Evolutionary conservation across 1,140 invertebrate genomes (phyloP).

Genomic region (Calycopis cecrops): DNA sequence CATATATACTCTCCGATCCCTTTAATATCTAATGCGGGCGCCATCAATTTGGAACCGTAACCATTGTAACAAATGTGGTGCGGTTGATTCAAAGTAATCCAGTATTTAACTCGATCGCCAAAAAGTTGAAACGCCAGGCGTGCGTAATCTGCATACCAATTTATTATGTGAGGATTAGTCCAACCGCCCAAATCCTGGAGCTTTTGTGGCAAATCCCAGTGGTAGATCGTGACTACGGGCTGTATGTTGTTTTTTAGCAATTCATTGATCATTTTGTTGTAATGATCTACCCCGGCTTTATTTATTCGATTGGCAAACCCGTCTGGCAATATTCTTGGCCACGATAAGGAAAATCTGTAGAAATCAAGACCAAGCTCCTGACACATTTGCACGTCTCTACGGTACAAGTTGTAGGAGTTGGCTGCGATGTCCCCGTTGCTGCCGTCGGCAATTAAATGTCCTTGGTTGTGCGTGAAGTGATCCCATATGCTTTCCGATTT

Average conservation of each 20-base stretch:
- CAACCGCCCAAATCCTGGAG: slow-evolving; percentile 79
- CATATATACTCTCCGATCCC: slow-evolving; percentile 73
- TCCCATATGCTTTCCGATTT: slow-evolving; percentile 78
- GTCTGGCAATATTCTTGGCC: slow-evolving; percentile 79
- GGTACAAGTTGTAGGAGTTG: slow-evolving; percentile 56
- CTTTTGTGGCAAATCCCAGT: slow-evolving; percentile 80
- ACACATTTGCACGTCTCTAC: slow-evolving; percentile 71
- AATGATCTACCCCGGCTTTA: slow-evolving; percentile 76
- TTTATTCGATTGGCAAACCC: slow-evolving; percentile 76
- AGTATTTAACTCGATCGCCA: slow-evolving; percentile 78
- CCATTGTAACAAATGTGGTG: slow-evolving; percentile 75
- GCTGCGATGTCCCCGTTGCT: slow-evolving; percentile 68
- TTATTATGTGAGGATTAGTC: slow-evolving; percentile 77
- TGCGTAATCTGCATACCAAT: slow-evolving; percentile 78
- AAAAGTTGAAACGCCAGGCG: slow-evolving; percentile 75
- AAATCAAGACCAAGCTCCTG: slow-evolving; percentile 68
- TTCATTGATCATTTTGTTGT: slow-evolving; percentile 78
- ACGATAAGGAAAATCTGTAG: slow-evolving; percentile 81
- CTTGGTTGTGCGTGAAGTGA: slow-evolving; percentile 59
- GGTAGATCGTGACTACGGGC: slow-evolving; percentile 79
- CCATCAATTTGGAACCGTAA: slow-evolving; percentile 70
- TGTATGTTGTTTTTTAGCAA: slow-evolving; percentile 70
- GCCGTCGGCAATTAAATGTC: slow-evolving; percentile 67
- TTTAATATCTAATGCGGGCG: slow-evolving; percentile 63
- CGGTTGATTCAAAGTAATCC: slow-evolving; percentile 84